Evolutionary conservation across 1,140 invertebrate species (phyloP), one percentile per base, ranked within the genome.

Genomic region (Micrasema minimum): DNA sequence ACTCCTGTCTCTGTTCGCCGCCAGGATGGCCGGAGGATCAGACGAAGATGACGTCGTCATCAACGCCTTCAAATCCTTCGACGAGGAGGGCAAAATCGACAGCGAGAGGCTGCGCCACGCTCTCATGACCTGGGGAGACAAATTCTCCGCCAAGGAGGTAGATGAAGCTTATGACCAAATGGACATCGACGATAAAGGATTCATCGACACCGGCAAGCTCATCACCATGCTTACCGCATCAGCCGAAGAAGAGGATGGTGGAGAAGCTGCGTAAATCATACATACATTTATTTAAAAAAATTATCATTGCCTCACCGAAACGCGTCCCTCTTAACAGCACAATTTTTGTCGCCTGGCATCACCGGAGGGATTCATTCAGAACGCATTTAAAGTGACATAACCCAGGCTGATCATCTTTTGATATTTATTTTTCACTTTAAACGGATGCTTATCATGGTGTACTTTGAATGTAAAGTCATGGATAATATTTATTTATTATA

Each of bases 11-110:
- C 89, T 98, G 72, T 98, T 97, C 86, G 96, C 93, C 80, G 90
- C 89, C 83, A 90, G 94, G 80, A 95, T 95, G 91, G 88, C 89
- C 77, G 89, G 89, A 77, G 89, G 89, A 78, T 88, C 88, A 76
- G 97, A 99, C 84, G 95, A 98, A 69, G 97, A 99, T 80, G 93
- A 96, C 61, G 93, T 96, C 77, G 93, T 99, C 78, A 91, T 95
- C 82, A 92, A 92, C 81, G 96, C 96, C 78, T 99, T 99, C 90
- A 93, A 91, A 83, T 93, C 95, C 85, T 99, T 98, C 87, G 96
- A 99, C 83, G 90, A 92, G 35, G 89, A 91, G 72, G 94, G 94
- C 82, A 91, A 91, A 86, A 96, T 96, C 82, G 90, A 95, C 85
- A 90, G 91, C 75, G 93, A 96, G 81, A 91, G 95, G 83, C 89